Evolutionary conservation across 2,113 vertebrate genomes (phyloP), one percentile per base, ranked within the genome.

Genomic region (Suncus etruscus): DNA sequence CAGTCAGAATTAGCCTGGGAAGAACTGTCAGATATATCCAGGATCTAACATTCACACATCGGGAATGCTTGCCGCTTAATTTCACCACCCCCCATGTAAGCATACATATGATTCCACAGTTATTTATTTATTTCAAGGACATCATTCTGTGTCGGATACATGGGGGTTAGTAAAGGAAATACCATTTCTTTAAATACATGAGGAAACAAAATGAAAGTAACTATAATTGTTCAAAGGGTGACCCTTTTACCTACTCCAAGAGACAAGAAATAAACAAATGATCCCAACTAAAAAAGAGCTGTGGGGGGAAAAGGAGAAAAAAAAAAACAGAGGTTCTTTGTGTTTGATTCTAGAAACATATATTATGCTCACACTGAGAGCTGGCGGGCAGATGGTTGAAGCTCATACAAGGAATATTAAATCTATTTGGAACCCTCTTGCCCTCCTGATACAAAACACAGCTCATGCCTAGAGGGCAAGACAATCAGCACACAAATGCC

Each of bases 351-450:
- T 90, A 69, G 63, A 96, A 93, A 93, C 76, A 92, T 86, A 89
- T 45, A 94, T 94, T 95, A 94, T 91, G 54, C 73, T 91, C 89
- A 94, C 86, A 86, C 79, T 77, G 93, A 93, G 92, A 88, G 83
- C 90, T 94, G 90, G 88, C 48, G 4, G 92, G 94, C 95, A 96
- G 95, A 96, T 95, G 94, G 96, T 6, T 83, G 95, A 94, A 94
- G 48, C 96, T 93, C 94, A 88, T 91, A 95, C 87, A 61, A 94
- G 80, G 92, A 95, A 94, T 95, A 96, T 95, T 96, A 94, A 96
- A 94, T 96, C 92, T 94, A 86, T 93, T 72, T 94, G 88, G 82
- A 95, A 90, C 68, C 88, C 92, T 91, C 88, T 93, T 93, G 86
- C 83, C 94, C 95, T 94, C 93, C 90, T 89, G 88, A 95, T 93